Evolutionary conservation across 2,797 vertebrate species (phyloP).

Genomic region (Moxostoma hubbsi): DNA sequence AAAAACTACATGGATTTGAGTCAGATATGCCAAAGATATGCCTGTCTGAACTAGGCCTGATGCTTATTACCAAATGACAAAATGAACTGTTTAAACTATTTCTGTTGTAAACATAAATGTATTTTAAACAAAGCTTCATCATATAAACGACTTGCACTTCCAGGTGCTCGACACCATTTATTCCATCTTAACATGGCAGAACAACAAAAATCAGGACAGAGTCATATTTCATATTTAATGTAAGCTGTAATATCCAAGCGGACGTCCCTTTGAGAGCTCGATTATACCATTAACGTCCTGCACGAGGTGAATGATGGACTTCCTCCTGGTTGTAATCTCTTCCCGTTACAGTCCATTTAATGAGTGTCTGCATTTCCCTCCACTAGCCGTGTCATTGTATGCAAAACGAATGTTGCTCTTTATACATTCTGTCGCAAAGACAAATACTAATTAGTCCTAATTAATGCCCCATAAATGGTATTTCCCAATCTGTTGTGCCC

Average conservation of each 20-base stretch:
- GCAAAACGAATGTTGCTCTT: constrained; percentile 29
- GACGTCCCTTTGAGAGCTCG: constrained; percentile 31
- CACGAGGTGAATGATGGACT: constrained; percentile 53
- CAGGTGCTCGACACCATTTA: background rate
- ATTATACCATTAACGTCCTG: constrained; percentile 47
- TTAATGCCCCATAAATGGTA: constrained; percentile 70
- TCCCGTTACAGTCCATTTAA: constrained; percentile 74
- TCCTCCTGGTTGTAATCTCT: constrained; percentile 50
- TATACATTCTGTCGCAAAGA: constrained; percentile 56
- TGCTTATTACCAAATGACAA: too few species aligned
- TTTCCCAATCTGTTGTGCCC: constrained; percentile 62
- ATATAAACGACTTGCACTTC: too few species aligned
- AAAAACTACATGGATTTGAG: too few species aligned
- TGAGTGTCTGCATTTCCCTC: constrained; percentile 74
- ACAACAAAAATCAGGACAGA: constrained; percentile 47
- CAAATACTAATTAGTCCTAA: constrained; percentile 72
- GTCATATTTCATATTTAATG: constrained; percentile 51
- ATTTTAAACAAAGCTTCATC: too few species aligned
- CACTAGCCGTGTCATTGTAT: constrained; percentile 59
- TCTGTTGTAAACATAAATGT: too few species aligned
- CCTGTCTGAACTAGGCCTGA: too few species aligned
- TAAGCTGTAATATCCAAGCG: constrained; percentile 36
- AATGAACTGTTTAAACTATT: too few species aligned
- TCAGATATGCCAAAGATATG: too few species aligned
- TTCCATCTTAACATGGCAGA: constrained; percentile 26